These are phyloP conservation scores for Drosophila sproati DNA, from an alignment of 1,140 invertebrate genomes.

Conservation along the genomic window DNA sequence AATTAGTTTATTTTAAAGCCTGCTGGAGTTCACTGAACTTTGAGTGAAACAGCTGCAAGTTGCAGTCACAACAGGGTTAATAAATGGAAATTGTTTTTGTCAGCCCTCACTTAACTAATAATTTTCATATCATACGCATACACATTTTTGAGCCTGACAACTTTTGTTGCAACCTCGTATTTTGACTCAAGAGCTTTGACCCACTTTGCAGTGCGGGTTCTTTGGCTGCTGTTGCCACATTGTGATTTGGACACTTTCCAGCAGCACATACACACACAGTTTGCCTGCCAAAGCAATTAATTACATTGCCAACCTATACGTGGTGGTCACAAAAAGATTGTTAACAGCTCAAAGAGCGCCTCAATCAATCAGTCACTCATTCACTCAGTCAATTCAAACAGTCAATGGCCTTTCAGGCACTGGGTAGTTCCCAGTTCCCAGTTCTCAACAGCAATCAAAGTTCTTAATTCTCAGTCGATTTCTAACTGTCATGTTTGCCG, in stretches of 20 bases:
- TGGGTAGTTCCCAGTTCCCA: constrained; percentile 28
- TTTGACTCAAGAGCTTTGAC: constrained; percentile 53
- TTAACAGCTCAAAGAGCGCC: constrained; percentile 69
- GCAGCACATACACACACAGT: constrained; percentile 20
- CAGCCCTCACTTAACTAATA: constrained; percentile 31
- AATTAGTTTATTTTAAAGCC: constrained; percentile 49
- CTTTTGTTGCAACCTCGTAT: constrained; percentile 45
- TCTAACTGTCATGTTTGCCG: constrained; percentile 51
- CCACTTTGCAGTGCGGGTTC: constrained; percentile 49
- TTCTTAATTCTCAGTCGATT: constrained; percentile 30
- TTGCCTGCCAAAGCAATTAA: constrained; percentile 70
- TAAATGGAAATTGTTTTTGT: constrained; percentile 1
- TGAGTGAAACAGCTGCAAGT: constrained; percentile 13
- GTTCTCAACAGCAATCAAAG: constrained; percentile 16
- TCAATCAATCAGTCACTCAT: constrained; percentile 71
- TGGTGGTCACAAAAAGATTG: constrained; percentile 62
- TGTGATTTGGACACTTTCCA: constrained; percentile 49
- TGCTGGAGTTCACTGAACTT: constrained; percentile 65
- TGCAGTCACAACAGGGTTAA: neutral
- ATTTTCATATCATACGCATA: constrained; percentile 43
- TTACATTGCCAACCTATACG: constrained; percentile 71
- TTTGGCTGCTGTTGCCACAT: constrained; percentile 16
- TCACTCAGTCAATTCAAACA: constrained; percentile 44
- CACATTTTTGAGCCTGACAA: constrained; percentile 25
- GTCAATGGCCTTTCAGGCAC: constrained; percentile 63